These are phyloP conservation scores for Ctenosaura bakeri DNA, from an alignment of 2,797 vertebrate genomes.

Conservation along the genomic window DNA sequence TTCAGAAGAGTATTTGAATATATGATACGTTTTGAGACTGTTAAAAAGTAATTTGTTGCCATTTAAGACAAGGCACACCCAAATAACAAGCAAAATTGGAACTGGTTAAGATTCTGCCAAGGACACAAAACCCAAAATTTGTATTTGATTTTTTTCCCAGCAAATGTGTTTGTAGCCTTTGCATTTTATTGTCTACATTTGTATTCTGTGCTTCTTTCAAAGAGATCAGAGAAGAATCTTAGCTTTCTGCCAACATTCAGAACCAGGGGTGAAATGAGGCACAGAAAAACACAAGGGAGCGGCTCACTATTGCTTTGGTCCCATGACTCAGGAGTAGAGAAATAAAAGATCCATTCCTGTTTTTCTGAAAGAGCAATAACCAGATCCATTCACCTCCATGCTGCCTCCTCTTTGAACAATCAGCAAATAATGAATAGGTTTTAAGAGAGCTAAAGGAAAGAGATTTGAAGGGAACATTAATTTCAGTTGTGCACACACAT, in stretches of 20 bases:
- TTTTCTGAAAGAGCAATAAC: not conserved
- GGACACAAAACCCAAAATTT: not conserved
- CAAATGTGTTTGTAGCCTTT: fast-evolving
- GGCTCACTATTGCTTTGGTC: not conserved
- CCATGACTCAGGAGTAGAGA: not conserved
- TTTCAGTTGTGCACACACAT: not conserved
- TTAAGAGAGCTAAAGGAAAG: not conserved
- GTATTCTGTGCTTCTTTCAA: not conserved
- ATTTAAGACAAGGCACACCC: conserved; percentile 6
- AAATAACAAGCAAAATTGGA: conserved; percentile 22
- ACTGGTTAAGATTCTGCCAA: not conserved
- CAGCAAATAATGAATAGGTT: not conserved
- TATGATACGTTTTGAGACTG: conserved; percentile 6
- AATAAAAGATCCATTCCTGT: not conserved
- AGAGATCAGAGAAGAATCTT: not conserved
- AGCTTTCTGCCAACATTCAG: not conserved
- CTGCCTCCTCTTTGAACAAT: too few species aligned
- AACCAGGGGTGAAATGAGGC: not conserved
- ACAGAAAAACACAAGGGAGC: not conserved
- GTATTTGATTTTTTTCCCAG: not conserved
- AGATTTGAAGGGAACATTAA: too few species aligned
- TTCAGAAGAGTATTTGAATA: conserved; percentile 4
- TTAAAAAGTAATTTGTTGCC: not conserved
- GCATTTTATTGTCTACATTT: not conserved
- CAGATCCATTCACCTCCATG: not conserved